A percentile compares a stretch with the other conserved stretches of the same genome.
These are phyloP conservation scores for Teleopsis dalmanni DNA, from an alignment of 1,140 invertebrate genomes.

Conservation along the genomic window DNA sequence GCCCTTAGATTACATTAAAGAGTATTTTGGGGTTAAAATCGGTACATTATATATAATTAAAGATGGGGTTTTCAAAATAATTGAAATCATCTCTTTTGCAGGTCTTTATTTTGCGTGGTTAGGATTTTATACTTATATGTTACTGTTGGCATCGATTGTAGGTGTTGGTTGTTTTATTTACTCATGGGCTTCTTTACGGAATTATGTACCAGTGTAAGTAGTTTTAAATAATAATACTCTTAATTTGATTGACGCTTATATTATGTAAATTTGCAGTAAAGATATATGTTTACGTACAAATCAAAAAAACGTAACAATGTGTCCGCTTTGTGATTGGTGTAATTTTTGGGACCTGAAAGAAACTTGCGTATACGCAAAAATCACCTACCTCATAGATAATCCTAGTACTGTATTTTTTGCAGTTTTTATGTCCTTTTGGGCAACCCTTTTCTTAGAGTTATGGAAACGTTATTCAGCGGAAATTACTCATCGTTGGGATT, in stretches of 20 bases:
- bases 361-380: slow-evolving; percentile 76
- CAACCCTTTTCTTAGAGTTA: slow-evolving; percentile 80
- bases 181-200: slow-evolving; percentile 63
- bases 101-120: slow-evolving; percentile 92
- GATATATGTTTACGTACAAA: slow-evolving; percentile 67
- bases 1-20: slow-evolving; percentile 78
- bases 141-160: slow-evolving; percentile 78
- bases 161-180: slow-evolving; percentile 77
- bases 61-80: background rate
- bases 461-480: slow-evolving; percentile 91
- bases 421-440: slow-evolving; percentile 95
- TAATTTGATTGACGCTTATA: slow-evolving; percentile 3
- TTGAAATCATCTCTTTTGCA: background rate
- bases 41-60: slow-evolving; percentile 39
- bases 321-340: slow-evolving; percentile 81
- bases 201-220: slow-evolving; percentile 63
- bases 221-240: background rate
- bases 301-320: slow-evolving; percentile 56
- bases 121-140: slow-evolving; percentile 91
- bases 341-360: slow-evolving; percentile 81
- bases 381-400: slow-evolving; percentile 95
- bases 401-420: slow-evolving; percentile 88
- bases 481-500: slow-evolving; percentile 86
- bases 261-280: slow-evolving; percentile 50
- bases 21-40: slow-evolving; percentile 93